Conservation (phyloP, 92 coral and sea anemone species). For the Isaurus tuberculatus region DNA sequence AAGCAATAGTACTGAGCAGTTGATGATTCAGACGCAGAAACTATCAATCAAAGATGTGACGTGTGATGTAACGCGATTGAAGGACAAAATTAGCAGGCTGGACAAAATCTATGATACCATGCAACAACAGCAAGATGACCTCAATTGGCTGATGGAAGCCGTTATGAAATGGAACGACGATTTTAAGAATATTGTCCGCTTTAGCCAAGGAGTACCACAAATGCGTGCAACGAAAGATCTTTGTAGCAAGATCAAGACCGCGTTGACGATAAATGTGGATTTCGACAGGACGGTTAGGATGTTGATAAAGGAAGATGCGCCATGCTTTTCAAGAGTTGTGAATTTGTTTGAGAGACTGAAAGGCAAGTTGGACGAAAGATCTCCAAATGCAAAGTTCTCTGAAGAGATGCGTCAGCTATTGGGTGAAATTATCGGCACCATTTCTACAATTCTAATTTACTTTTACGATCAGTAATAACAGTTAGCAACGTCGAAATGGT, state of each 20-base stretch:
- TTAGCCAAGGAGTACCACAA: slow-evolving; percentile 97
- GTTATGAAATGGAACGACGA: slow-evolving; percentile 92
- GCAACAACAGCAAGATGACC: slow-evolving; percentile 88
- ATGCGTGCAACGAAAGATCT: slow-evolving; percentile 83
- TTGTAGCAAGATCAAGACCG: slow-evolving; percentile 78
- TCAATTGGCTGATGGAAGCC: slow-evolving; percentile 76
- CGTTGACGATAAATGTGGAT: slow-evolving; percentile 88
- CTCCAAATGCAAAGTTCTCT: slow-evolving; percentile 88
- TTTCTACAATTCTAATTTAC: slow-evolving; percentile 76
- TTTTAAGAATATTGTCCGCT: slow-evolving; percentile 84
- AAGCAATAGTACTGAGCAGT: slow-evolving; percentile 55
- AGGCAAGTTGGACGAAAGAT: slow-evolving; percentile 77
- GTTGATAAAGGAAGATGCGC: slow-evolving; percentile 73
- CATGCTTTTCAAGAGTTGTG: slow-evolving; percentile 73
- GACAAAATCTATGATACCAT: slow-evolving; percentile 83
- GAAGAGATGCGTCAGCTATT: slow-evolving; percentile 87
- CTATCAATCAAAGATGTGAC: slow-evolving; percentile 81
- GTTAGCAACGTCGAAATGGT: not conserved
- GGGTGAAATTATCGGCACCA: slow-evolving; percentile 92
- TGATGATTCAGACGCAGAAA: slow-evolving; percentile 73
- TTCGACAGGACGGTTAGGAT: slow-evolving; percentile 89
- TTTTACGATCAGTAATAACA: slow-evolving; percentile 79
- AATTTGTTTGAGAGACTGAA: slow-evolving; percentile 73
- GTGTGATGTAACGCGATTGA: slow-evolving; percentile 69
- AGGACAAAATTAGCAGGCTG: slow-evolving; percentile 72